Percentiles rank a stretch among this genome's conserved stretches.
Evolutionary conservation across 1,140 invertebrate genomes (phyloP).

Genomic region (Trichomalopsis sarcophagae): DNA sequence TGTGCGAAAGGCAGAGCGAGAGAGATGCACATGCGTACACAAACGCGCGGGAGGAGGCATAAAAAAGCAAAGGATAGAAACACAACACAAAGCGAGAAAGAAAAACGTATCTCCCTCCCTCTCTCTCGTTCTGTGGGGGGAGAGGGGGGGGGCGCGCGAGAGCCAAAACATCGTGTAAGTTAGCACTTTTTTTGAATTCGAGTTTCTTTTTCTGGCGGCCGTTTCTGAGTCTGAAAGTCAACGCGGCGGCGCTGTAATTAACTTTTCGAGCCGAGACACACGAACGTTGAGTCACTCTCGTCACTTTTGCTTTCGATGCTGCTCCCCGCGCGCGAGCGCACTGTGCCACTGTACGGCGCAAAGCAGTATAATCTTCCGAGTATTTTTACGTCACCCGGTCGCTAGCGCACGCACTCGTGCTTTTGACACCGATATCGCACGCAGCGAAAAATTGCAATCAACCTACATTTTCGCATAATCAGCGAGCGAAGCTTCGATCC

Average conservation of each 20-base stretch:
- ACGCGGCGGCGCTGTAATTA: slow-evolving; percentile 41
- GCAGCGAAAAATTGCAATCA: background rate
- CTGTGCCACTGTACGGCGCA: background rate
- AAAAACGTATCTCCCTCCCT: background rate
- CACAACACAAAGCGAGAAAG: background rate
- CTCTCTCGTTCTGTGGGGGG: too few species aligned
- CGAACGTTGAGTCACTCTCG: slow-evolving; percentile 44
- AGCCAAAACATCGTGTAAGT: slow-evolving; percentile 49
- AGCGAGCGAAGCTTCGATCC: background rate
- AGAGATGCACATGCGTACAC: background rate
- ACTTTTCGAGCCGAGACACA: slow-evolving; percentile 32
- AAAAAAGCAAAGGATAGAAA: background rate
- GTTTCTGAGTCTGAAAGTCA: slow-evolving; percentile 50
- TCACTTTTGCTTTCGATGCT: slow-evolving; percentile 52
- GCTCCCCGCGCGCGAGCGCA: background rate
- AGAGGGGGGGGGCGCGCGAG: background rate
- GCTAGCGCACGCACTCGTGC: background rate
- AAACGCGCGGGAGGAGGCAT: background rate
- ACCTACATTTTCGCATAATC: background rate
- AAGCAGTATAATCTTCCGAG: slow-evolving; percentile 39
- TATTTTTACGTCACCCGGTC: slow-evolving; percentile 39
- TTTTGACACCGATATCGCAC: background rate
- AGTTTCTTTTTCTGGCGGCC: slow-evolving; percentile 40
- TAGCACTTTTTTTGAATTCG: slow-evolving; percentile 49
- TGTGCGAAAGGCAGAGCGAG: background rate